Evolutionary conservation across 2,113 vertebrate genomes (phyloP).

Genomic region (Alethe castanea): DNA sequence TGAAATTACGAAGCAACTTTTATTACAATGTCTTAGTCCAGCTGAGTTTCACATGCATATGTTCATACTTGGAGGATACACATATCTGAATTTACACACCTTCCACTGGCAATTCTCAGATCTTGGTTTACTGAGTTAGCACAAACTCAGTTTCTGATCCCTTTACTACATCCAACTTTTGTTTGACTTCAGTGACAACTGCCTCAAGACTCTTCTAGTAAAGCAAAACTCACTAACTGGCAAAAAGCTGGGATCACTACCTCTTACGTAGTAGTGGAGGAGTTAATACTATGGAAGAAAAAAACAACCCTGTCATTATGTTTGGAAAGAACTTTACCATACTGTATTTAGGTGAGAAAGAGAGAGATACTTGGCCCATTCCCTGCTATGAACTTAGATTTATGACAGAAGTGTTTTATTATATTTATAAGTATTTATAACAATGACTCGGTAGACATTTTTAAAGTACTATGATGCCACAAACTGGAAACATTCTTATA

Average conservation of each 20-base stretch:
- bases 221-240: not conserved
- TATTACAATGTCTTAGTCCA: not conserved
- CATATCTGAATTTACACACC: not conserved
- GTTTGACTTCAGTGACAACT: not conserved
- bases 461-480: not conserved
- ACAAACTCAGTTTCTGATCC: not conserved
- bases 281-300: not conserved
- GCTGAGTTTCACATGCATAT: not conserved
- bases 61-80: not conserved
- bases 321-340: not conserved
- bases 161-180: not conserved
- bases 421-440: slow-evolving; percentile 5
- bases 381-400: not conserved
- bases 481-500: not conserved
- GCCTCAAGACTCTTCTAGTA: not conserved
- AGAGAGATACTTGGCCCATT: not conserved
- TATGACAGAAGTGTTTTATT: not conserved
- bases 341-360: not conserved
- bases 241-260: not conserved
- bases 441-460: not conserved
- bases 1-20: not conserved
- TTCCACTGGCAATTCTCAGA: not conserved
- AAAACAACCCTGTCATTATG: not conserved
- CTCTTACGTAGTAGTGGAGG: not conserved
- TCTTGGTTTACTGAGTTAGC: not conserved